Conservation (phyloP, 2,888 invertebrate genomes). For the Barypeithes pellucidus region DNA sequence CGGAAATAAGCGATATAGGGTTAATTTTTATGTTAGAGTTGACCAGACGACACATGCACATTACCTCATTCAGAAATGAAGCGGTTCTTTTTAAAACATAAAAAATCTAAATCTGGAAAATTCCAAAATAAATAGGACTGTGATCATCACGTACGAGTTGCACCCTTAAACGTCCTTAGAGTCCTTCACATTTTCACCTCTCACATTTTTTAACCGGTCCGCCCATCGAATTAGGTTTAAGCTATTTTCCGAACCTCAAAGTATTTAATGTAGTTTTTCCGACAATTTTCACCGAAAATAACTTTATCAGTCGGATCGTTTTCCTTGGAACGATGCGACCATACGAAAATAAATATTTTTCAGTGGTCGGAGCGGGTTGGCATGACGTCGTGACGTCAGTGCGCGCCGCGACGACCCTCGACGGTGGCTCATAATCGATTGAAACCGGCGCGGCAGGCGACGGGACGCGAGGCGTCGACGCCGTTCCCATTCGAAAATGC, state of each 20-base stretch:
- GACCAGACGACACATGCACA: too few relatives aligned
- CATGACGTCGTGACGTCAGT: conserved; percentile 69
- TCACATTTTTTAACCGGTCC: conserved; percentile 15
- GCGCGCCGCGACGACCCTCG: conserved; percentile 60
- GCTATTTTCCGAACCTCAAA: not conserved
- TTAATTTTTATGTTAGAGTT: too few relatives aligned
- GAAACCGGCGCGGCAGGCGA: conserved; percentile 18
- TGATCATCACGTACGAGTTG: conserved; percentile 11
- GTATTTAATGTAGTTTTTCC: conserved; percentile 6
- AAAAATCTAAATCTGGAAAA: not conserved
- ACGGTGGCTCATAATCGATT: conserved; percentile 51
- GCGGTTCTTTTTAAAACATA: not conserved
- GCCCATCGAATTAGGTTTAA: not conserved
- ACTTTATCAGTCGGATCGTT: conserved; percentile 34
- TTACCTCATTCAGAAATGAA: too few relatives aligned
- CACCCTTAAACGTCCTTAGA: conserved; percentile 22
- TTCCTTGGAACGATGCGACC: conserved; percentile 33
- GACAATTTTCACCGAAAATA: conserved; percentile 29
- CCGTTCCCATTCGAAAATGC: not conserved
- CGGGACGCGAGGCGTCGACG: conserved; percentile 24
- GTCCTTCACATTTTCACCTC: conserved; percentile 19
- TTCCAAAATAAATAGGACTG: conserved; percentile 17
- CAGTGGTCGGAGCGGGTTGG: conserved; percentile 58
- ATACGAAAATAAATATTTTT: conserved; percentile 55
- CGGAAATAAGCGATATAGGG: too few relatives aligned